Conservation (phyloP, 2,113 vertebrate species). For the Baryphthengus martii region DNA sequence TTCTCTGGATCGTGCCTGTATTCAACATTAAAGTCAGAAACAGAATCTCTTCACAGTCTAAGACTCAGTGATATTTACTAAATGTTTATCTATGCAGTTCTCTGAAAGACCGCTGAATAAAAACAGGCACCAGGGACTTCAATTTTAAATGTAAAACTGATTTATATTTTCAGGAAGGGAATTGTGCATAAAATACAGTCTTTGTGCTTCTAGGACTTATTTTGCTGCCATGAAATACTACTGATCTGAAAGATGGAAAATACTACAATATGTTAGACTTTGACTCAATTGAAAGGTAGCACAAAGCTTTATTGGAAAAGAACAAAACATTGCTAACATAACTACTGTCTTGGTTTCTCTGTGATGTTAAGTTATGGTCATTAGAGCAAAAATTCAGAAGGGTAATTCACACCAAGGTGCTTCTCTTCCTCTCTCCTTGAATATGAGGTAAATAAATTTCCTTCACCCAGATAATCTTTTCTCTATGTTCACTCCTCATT, state of each 20-base stretch:
- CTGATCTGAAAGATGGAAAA: not conserved
- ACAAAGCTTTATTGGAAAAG: not conserved
- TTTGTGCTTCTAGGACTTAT: not conserved
- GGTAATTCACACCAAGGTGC: not conserved
- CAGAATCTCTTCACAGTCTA: not conserved
- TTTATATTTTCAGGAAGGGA: not conserved
- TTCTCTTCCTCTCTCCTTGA: not conserved
- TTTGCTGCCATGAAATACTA: not conserved
- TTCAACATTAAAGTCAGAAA: slow-evolving; percentile 55
- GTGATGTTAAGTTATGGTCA: not conserved
- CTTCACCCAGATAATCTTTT: not conserved
- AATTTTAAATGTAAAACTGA: not conserved
- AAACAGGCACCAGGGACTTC: not conserved
- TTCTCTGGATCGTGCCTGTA: slow-evolving; percentile 91
- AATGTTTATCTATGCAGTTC: not conserved
- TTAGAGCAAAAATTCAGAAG: not conserved
- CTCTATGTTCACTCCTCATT: not conserved
- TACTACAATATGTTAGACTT: not conserved
- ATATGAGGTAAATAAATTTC: not conserved
- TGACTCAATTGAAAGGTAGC: not conserved
- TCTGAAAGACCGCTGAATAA: not conserved
- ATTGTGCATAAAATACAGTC: not conserved
- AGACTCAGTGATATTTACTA: not conserved
- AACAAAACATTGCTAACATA: not conserved
- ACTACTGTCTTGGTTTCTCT: not conserved